Conservation (phyloP, 2,797 vertebrate genomes). For the Liparis tanakae region DNA sequence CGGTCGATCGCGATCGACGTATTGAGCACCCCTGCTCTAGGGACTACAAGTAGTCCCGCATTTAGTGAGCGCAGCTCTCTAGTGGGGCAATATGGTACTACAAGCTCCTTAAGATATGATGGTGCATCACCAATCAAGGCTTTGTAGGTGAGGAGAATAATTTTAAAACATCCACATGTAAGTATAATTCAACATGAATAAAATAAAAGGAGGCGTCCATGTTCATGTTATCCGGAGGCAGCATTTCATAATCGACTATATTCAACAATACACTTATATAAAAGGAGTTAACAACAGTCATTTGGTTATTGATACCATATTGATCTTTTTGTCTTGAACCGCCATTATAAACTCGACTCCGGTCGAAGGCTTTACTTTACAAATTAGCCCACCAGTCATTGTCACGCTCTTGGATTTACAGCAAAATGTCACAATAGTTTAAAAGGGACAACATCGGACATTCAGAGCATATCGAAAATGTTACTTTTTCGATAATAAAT, state of each 20-base stretch:
- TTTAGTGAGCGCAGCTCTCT: too few relatives aligned
- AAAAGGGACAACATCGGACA: background rate
- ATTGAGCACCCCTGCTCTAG: too few relatives aligned
- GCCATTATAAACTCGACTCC: background rate
- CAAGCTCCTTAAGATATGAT: too few relatives aligned
- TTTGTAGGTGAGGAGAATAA: too few relatives aligned
- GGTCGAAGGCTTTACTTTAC: background rate
- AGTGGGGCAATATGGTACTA: too few relatives aligned
- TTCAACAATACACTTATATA: background rate
- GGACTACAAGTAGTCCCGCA: too few relatives aligned
- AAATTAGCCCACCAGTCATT: conserved; percentile 4
- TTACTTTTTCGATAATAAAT: too few relatives aligned
- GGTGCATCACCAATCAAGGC: too few relatives aligned
- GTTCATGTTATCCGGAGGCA: background rate
- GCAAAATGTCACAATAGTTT: background rate
- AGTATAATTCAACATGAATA: background rate
- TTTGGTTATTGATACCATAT: conserved; percentile 17
- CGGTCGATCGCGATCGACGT: too few relatives aligned
- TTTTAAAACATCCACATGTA: too few relatives aligned
- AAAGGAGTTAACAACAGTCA: background rate
- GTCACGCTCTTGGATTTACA: conserved; percentile 1
- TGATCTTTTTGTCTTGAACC: background rate
- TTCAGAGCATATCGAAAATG: background rate
- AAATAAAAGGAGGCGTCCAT: background rate
- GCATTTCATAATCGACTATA: background rate